Base-by-base conservation (phyloP, 1,140 invertebrate species). In the Pogonomyrmex barbatus region DNA sequence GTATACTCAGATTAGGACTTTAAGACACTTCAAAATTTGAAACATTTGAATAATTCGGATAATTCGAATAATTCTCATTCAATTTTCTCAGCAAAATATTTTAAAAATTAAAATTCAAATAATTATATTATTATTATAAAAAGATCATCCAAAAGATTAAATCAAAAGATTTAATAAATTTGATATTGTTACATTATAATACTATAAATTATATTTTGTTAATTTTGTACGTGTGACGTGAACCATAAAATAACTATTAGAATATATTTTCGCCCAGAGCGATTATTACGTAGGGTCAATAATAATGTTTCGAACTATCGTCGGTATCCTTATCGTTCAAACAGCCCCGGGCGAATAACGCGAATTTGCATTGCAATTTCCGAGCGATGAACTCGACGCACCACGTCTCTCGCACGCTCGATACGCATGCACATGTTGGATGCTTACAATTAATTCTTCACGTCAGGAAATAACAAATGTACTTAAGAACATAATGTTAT, bases 301-400 rank as follows among this genome's bases (percentile, higher is more conserved):
- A 24, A 78, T 78, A 52, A 78, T 78, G 45, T 78, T 78, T 39
- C 33, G 17, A 78, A 52, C 45, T 65, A 65, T 78, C 30, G 45
- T 36, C 10, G 33, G 42, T 50, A 63, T 65, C 33, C 45, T 78
- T 63, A 78, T 65, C 39, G 33, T 50, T 6, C 1, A 78, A 78
- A 78, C 30, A 65, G 42, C 33, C 17, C 17, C 17, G 6, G n/a
- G 45, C 10, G 39, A 52, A 65, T 65, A 65, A 42, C 45, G n/a
- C 24, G 4, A 65, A 12, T 54, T 78, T 65, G 52, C 60, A 65
- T 52, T 39, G 45, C 17, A 50, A 65, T 78, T 78, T 65, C 24
- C 58, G 17, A 56, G n/a, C 17, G 70, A 54, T 30, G 50, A 30
- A 58, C 73, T 42, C 39, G 2, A 24, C 24, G 42, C 39, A 17